Evolutionary conservation across 64 coral and sea anemone genomes (phyloP).

Genomic region (Anthopleura sola): DNA sequence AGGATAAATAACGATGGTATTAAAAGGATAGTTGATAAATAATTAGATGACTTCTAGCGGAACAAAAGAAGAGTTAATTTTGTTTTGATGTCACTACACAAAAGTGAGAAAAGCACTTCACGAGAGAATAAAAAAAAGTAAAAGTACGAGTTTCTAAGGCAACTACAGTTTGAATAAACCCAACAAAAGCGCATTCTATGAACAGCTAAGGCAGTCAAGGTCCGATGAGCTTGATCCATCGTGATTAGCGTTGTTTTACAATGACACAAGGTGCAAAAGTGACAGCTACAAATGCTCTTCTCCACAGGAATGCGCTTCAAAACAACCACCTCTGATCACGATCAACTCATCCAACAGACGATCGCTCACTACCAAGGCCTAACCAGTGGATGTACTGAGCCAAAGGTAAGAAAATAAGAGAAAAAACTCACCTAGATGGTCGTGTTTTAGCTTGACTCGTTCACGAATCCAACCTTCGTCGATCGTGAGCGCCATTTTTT

Average conservation of each 20-base stretch:
- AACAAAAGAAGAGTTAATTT: background rate
- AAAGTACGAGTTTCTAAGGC: background rate
- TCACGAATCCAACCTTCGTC: constrained; percentile 88
- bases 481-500: constrained; percentile 99
- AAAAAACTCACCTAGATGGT: constrained; percentile 73
- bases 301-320: constrained; percentile 15
- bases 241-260: background rate
- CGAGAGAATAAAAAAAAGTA: background rate
- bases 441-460: constrained; percentile 94
- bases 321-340: background rate
- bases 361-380: background rate
- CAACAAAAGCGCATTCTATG: background rate
- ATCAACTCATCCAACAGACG: background rate
- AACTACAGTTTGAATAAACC: background rate
- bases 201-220: background rate
- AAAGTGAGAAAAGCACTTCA: background rate
- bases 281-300: background rate
- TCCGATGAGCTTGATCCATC: background rate
- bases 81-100: background rate
- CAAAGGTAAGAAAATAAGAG: background rate
- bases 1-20: too few relatives aligned
- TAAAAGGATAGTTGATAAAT: too few relatives aligned
- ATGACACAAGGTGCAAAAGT: background rate
- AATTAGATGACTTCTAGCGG: too few relatives aligned
- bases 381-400: background rate